Percentiles rank a stretch among this genome's conserved stretches.
Evolutionary conservation across 2,113 vertebrate species (phyloP).

Genomic region (Stictonetta naevosa): DNA sequence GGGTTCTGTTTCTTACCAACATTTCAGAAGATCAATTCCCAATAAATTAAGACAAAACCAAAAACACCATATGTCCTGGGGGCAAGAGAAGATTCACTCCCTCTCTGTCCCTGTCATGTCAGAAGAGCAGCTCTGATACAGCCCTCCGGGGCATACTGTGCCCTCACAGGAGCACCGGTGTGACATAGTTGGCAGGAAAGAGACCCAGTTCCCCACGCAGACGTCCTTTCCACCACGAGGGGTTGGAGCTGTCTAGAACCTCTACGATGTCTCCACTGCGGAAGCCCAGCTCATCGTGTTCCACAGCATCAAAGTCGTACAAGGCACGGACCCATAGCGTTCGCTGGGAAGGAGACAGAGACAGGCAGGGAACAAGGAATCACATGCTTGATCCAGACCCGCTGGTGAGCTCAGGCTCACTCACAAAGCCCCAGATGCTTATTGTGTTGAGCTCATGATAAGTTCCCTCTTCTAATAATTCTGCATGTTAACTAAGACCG

Average conservation of each 20-base stretch:
- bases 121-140: not conserved
- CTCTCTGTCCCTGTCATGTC: not conserved
- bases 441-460: not conserved
- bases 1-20: slow-evolving; percentile 17
- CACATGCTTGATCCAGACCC: not conserved
- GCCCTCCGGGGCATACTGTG: not conserved
- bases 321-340: slow-evolving; percentile 84
- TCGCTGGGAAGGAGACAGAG: slow-evolving; percentile 54
- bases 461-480: not conserved
- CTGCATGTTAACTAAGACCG: not conserved
- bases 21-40: slow-evolving; percentile 16
- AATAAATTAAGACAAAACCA: slow-evolving; percentile 72
- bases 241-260: slow-evolving; percentile 88
- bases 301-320: slow-evolving; percentile 88
- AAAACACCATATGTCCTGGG: not conserved
- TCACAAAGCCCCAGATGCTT: not conserved
- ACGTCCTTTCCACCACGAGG: slow-evolving; percentile 90
- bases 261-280: slow-evolving; percentile 86
- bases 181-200: slow-evolving; percentile 93
- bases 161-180: slow-evolving; percentile 71
- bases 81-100: not conserved
- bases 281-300: slow-evolving; percentile 91
- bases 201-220: slow-evolving; percentile 85
- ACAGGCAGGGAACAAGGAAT: not conserved
- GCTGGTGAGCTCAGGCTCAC: not conserved